phyloP scores from a whole-genome alignment of 2,888 invertebrate genomes.

The Dryocosmus kuriphilus region DNA sequence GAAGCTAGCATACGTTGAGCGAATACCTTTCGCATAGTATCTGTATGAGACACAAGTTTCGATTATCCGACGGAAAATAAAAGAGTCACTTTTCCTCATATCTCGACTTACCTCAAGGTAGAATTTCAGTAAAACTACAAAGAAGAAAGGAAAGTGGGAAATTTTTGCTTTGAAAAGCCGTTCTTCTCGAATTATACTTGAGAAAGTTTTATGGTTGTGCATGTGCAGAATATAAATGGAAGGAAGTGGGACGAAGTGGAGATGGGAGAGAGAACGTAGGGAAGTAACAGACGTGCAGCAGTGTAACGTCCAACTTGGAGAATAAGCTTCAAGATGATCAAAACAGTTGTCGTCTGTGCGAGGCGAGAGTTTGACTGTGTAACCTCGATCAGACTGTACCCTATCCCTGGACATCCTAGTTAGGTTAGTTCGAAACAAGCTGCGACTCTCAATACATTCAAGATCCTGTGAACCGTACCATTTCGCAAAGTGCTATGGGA shows the following conservation, averaged over 20 bases:
- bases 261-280: constrained; percentile 18
- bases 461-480: constrained; percentile 20
- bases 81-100: constrained; percentile 17
- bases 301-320: constrained; percentile 30
- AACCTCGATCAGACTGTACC: constrained; percentile 31
- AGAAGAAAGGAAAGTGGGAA: constrained; percentile 25
- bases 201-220: constrained; percentile 34
- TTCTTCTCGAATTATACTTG: constrained; percentile 37
- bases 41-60: constrained; percentile 26
- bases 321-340: constrained; percentile 40
- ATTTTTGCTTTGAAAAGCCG: constrained; percentile 35
- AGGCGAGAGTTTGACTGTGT: constrained; percentile 19
- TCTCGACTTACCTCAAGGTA: constrained; percentile 29
- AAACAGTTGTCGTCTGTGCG: constrained; percentile 38
- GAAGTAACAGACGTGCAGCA: constrained; percentile 37
- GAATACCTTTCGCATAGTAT: neutral
- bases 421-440: constrained; percentile 38
- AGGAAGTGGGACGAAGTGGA: constrained; percentile 14
- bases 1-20: constrained; percentile 17
- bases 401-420: constrained; percentile 36
- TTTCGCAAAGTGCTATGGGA: constrained; percentile 27
- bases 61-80: constrained; percentile 30
- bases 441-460: constrained; percentile 38
- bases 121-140: constrained; percentile 35
- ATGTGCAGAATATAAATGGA: constrained; percentile 38